Evolutionary conservation across 2,113 vertebrate species (phyloP), one percentile per base, ranked within the genome.

Genomic region (Colius striatus): DNA sequence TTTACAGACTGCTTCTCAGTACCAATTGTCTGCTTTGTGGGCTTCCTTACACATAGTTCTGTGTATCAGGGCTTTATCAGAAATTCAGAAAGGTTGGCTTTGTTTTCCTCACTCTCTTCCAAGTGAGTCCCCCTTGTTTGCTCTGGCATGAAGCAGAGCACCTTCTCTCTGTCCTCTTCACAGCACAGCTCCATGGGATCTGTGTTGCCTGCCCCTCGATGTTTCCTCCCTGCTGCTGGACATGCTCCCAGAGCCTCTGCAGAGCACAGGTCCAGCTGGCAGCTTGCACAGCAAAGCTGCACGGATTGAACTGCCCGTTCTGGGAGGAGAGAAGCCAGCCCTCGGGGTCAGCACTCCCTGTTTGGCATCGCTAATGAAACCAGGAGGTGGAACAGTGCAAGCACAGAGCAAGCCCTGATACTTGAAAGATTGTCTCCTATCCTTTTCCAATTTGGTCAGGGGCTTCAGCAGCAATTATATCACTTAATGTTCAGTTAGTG

Each of bases 181-280:
- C 60, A 90, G 80, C 70, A 47, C 43, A 34, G 45, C 70, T 89
- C 43, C 72, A 2, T 50, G 19, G 11, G 51, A 14, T 8, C 16
- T 6, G 1, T 0, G 5, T 22, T n/a, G 27, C 45, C 16, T 72
- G 22, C 78, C 5, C 22, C 23, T 11, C 0, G 0, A 7, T n/a
- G 27, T 65, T 63, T 51, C 36, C n/a, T 79, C 45, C 32, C 19
- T 34, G 36, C 32, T 4, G 13, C 53, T 30, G 74, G 74, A 26
- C 32, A 5, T 10, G 0, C 43, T 78, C 47, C 45, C 36, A 18
- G 67, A 23, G 83, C 45, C 76, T 70, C 45, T 68, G 58, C 61
- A 87, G 61, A 61, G 62, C 50, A 32, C 86, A 77, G 86, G 86
- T 91, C 47, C n/a, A 65, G 67, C 79, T 53, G 87, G 53, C 50